These are phyloP conservation scores for Vidua macroura DNA, from an alignment of 2,113 vertebrate genomes.

Conservation along the genomic window DNA sequence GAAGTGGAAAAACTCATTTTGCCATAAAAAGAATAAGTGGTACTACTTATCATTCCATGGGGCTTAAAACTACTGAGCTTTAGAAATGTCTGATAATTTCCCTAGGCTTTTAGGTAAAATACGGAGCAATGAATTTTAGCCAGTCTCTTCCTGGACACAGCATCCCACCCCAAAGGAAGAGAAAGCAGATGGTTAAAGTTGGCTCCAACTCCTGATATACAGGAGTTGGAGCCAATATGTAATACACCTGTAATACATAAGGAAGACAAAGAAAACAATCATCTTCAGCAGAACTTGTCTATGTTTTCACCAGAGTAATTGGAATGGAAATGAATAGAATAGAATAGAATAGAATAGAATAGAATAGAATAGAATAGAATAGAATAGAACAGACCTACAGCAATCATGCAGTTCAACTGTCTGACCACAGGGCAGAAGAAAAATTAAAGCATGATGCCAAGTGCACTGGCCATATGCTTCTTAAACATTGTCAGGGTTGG, in stretches of 20 bases:
- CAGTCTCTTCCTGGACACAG: not conserved
- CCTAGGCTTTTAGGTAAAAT: not conserved
- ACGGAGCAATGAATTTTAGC: not conserved
- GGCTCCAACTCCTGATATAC: not conserved
- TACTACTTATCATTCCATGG: not conserved
- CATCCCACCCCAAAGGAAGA: not conserved
- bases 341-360: not conserved
- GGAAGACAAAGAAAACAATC: not conserved
- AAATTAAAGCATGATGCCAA: not conserved
- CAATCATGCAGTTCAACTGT: fast-evolving
- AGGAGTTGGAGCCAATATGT: not conserved
- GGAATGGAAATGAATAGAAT: not conserved
- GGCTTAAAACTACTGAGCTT: not conserved
- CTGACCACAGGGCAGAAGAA: not conserved
- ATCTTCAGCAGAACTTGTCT: not conserved
- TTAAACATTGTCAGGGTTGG: not conserved
- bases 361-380: not conserved
- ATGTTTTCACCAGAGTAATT: not conserved
- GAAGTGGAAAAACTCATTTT: conserved; percentile 51
- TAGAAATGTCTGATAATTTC: not conserved
- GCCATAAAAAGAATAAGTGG: not conserved
- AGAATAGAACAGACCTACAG: not conserved
- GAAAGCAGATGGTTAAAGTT: not conserved
- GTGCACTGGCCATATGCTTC: not conserved
- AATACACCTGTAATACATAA: not conserved